Percentiles rank a stretch among this genome's conserved stretches.
These are phyloP conservation scores for Hippolais icterina DNA, from an alignment of 2,113 vertebrate genomes.

Conservation along the genomic window DNA sequence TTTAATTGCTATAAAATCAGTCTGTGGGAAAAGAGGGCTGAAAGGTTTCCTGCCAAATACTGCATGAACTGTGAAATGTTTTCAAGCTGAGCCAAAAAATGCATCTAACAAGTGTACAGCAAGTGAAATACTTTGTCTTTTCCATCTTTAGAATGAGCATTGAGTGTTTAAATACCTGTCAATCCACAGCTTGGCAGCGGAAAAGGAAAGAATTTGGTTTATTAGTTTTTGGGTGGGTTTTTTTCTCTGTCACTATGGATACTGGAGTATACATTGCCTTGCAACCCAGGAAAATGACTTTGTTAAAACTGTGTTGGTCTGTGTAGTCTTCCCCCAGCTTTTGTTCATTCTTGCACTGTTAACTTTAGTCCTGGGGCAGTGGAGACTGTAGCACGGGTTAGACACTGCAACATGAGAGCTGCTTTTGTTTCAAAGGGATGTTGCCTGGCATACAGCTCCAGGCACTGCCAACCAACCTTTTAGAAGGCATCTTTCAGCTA, in stretches of 20 bases:
- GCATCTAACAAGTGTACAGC: constrained; percentile 59
- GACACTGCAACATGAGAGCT: background rate
- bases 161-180: constrained; percentile 55
- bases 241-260: constrained; percentile 23
- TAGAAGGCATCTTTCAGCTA: background rate
- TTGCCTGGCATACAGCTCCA: background rate
- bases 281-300: background rate
- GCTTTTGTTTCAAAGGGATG: background rate
- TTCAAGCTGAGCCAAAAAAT: constrained; percentile 68
- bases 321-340: background rate
- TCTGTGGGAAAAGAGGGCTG: constrained; percentile 28
- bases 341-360: background rate
- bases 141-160: constrained; percentile 62
- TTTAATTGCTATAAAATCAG: background rate
- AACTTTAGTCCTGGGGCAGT: background rate
- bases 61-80: constrained; percentile 54
- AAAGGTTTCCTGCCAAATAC: constrained; percentile 25
- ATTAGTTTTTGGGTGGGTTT: background rate
- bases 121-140: constrained; percentile 51
- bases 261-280: constrained; percentile 43
- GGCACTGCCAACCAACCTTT: background rate
- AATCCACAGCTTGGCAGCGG: constrained; percentile 55
- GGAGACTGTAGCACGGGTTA: rapidly evolving
- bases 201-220: constrained; percentile 60
- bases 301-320: background rate